Evolutionary conservation across 2,888 invertebrate genomes (phyloP), one percentile per base, ranked within the genome.

Genomic region (Panopea generosa): DNA sequence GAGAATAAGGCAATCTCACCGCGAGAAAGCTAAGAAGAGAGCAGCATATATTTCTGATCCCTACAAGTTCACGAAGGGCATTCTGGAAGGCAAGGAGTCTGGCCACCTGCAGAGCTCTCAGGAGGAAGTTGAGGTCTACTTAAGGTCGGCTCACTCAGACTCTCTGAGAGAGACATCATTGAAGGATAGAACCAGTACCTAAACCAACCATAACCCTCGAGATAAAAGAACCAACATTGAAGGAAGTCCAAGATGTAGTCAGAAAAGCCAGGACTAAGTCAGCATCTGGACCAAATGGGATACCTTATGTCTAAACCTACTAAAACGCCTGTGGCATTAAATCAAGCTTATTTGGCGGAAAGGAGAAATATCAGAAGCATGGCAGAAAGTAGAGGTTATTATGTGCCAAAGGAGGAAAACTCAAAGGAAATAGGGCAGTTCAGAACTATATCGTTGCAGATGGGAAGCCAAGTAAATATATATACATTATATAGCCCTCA

Each of bases 221-320:
- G 20, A 18, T 40, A 11, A 57, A 49, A 43, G 66, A 65, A 45
- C 74, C 56, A 18, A 56, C 55, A 7, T 50, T 50, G 49, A 66
- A 71, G 20, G 74, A 66, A 29, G 67, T 67, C 9, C 40, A 6
- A 9, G 43, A 53, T 0, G 29, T 57, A 16, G 55, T 70, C 1
- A 40, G 53, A 27, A 70, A 67, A 14, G 67, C 71, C 7, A 57
- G 71, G 61, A 16, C 65, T 24, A 40, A 59, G 14, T 74, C 65
- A 52, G 62, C 60, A 14, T 63, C 62, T 43, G 71, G 71, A 29
- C 74, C 74, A 33, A 63, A 40, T 57, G 63, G 63, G 18, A 65
- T 67, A 22, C 45, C 67, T 45, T 75, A 70, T 79, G 79, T 38
- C 79, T 70, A 9, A 60, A 29, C 11, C 20, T 79, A 18, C 22